Conservation (phyloP, 2,888 invertebrate species). For the Torymus texanus region DNA sequence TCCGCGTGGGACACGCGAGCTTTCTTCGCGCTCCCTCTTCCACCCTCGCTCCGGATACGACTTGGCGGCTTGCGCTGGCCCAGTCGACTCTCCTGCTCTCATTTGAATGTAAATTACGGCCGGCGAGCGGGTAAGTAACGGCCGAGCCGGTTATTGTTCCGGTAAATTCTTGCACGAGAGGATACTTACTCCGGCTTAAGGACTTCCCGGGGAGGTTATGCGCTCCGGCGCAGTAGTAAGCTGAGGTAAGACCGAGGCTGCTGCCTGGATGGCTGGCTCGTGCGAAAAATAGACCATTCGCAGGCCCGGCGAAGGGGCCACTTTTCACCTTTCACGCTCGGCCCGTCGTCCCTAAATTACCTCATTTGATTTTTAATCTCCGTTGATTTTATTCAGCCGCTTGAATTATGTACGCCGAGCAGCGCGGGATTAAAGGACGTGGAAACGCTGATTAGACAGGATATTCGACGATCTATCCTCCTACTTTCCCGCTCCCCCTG, state of each 20-base stretch:
- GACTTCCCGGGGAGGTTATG: conserved; percentile 25
- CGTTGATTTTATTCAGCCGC: conserved; percentile 10
- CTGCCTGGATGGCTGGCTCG: background rate
- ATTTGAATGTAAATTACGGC: conserved; percentile 69
- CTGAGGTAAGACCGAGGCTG: conserved; percentile 15
- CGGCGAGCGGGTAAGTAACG: conserved; percentile 64
- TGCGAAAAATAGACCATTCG: conserved; percentile 37
- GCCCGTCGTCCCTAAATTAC: conserved; percentile 29
- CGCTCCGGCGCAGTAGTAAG: conserved; percentile 5
- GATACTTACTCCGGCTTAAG: conserved; percentile 56
- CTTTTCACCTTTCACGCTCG: conserved; percentile 31
- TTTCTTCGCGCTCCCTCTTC: conserved; percentile 14
- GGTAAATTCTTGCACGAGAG: conserved; percentile 61
- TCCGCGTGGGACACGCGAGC: conserved; percentile 44
- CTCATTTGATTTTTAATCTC: conserved; percentile 48
- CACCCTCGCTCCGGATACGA: conserved; percentile 55
- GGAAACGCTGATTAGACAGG: conserved; percentile 17
- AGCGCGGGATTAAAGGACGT: conserved; percentile 1
- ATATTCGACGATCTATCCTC: no score
- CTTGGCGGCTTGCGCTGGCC: conserved; percentile 57
- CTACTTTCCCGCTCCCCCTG: no score
- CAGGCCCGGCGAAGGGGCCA: background rate
- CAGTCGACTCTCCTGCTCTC: conserved; percentile 58
- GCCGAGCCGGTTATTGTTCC: conserved; percentile 66
- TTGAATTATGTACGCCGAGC: background rate